Evolutionary conservation across 2,888 invertebrate genomes (phyloP).

Genomic region (Steinernema scapterisci): DNA sequence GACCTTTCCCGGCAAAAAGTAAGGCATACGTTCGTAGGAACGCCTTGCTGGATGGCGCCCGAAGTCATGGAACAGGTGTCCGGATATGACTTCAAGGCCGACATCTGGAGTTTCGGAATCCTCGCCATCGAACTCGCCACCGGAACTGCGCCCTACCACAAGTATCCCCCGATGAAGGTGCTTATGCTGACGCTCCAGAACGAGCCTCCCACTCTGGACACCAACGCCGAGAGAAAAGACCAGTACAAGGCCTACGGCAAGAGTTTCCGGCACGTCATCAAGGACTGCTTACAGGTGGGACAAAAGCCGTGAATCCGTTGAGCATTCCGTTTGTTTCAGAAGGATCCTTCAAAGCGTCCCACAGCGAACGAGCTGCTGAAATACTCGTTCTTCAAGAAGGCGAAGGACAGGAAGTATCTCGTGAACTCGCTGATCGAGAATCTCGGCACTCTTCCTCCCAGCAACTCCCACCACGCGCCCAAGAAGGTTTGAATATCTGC

Average conservation of each 20-base stretch:
- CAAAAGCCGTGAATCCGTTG: neutral
- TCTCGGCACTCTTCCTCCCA: constrained; percentile 58
- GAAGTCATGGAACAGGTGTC: constrained; percentile 93
- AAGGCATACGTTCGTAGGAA: constrained; percentile 96
- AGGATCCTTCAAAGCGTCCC: constrained; percentile 73
- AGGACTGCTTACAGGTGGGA: constrained; percentile 93
- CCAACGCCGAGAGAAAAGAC: constrained; percentile 91
- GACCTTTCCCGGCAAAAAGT: constrained; percentile 86
- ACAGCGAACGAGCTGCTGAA: constrained; percentile 92
- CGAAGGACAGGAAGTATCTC: constrained; percentile 73
- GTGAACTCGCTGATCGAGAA: constrained; percentile 67
- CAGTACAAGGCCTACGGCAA: constrained; percentile 89
- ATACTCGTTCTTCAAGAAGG: constrained; percentile 96
- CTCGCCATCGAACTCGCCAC: constrained; percentile 98
- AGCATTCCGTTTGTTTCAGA: constrained; percentile 48
- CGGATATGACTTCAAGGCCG: constrained; percentile 92
- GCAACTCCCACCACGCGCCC: constrained; percentile 37
- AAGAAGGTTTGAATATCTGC: constrained; percentile 38
- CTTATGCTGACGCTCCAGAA: constrained; percentile 96
- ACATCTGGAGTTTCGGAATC: constrained; percentile 90
- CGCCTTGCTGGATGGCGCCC: constrained; percentile 99
- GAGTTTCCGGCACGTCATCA: constrained; percentile 93
- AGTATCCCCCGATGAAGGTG: constrained; percentile 97
- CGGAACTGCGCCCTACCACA: constrained; percentile 96
- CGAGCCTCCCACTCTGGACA: constrained; percentile 93